Evolutionary conservation across 2,113 vertebrate species (phyloP), one percentile per base, ranked within the genome.

Genomic region (Alouatta palliata): DNA sequence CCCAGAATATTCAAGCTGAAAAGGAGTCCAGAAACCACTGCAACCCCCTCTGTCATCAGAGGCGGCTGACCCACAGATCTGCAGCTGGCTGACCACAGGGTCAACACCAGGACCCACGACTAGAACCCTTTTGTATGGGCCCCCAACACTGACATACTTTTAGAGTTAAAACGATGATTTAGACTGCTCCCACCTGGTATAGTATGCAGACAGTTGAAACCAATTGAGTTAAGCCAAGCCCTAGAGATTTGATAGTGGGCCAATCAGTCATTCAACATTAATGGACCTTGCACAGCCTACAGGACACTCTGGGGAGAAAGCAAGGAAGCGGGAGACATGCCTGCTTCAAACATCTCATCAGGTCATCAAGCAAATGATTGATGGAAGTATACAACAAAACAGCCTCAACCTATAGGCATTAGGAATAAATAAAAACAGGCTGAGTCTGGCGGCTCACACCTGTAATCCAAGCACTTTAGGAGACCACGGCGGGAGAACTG

Each of bases 241-340:
- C 64, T 35, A 16, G 90, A 80, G 84, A 95, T 87, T 43, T 68
- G 95, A 77, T 52, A 87, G 64, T 37, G 8, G 45, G 40, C 76
- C 87, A 58, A 25, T 83, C 30, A 47, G 83, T 83, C 97, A 94
- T 91, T 82, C 95, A 96, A 82, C 6, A 73, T 87, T 94, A 87
- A 95, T 84, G 45, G 43, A n/a, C 56, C 49, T 75, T 89, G 43
- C n/a, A 17, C 2, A 2, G 43, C 49, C 52, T 23, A 2, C 12
- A 23, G 76, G 54, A 19, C 16, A 3, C 49, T 35, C 43, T 40
- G 30, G 20, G 14, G 37, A 88, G 43, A 32, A 27, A 54, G 47
- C 6, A 14, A 40, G n/a, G n/a, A 82, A 30, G 25, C 4, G 20
- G 79, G 73, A 89, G 40, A 47, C 14, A n/a, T 47, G 66, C 25